Base-by-base conservation (phyloP, 2,888 invertebrate species). In the Calameuta filiformis region DNA sequence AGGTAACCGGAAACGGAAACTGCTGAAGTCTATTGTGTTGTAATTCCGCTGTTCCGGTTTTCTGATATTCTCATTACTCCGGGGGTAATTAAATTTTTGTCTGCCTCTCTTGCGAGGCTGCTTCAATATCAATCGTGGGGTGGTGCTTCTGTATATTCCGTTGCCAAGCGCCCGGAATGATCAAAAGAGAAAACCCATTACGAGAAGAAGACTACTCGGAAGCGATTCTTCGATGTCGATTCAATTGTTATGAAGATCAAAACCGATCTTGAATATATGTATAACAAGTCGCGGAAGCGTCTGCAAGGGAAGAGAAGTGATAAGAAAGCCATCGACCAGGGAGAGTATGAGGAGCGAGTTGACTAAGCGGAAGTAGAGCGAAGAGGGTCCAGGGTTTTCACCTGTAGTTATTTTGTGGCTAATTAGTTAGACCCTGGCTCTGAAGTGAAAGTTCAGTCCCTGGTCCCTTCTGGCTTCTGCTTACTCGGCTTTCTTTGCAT, bases 361-460 rank as follows among this genome's bases (percentile, higher is more conserved):
- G 56, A 56, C 56, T 56, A 56, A 11, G 71, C 15, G 74, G 35
- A 35, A 34, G 37, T 33, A 23, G 74, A n/a, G 74, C 30, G 6
- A 30, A 37, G 74, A 23, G 74, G 37, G 74, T 74, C 35, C 37
- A 74, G 23, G 71, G 73, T 76, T 78, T 73, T 73, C 71, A 56
- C 76, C 73, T 76, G 69, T 35, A 76, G 74, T 79, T 77, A 79
- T 81, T 79, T 78, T 78, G 78, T 75, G 73, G 79, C 77, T 81
- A 81, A 81, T 81, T 81, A 80, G 81, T 81, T 81, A 80, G 79
- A 76, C 79, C 74, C 69, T 75, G 77, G 77, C 75, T 77, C 73
- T 30, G 78, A 79, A 75, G 77, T 75, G 77, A 75, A 75, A 56
- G 56, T 56, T 56, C 56, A 56, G 30, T 77, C 31, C 34, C 12